Base-by-base conservation (phyloP, 2,888 invertebrate genomes). In the Glyphotaelius pellucidus region DNA sequence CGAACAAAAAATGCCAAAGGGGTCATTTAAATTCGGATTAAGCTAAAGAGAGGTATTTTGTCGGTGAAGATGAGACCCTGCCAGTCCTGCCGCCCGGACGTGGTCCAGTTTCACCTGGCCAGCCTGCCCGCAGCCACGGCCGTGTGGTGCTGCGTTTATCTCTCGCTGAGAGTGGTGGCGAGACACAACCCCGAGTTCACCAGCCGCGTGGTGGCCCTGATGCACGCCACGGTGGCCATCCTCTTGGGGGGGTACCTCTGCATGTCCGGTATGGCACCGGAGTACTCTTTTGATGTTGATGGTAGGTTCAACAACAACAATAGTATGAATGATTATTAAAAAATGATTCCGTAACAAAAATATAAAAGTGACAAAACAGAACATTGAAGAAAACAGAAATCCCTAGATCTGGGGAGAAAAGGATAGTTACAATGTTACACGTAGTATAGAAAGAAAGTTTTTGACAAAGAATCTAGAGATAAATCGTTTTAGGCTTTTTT, bases 131-230 rank as follows among this genome's bases (percentile, higher is more conserved):
- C 52, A 15, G 47, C 87, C 47, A 52, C 47, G 47, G 87, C 52
- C 30, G 14, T 38, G 79, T 90, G 90, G 90, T 19, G 35, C n/a
- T 42, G 79, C 25, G 52, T 87, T 14, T 90, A 80, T 47, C 15
- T 87, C 19, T 30, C 80, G 19, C 80, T 90, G 25, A 12, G 86
- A 80, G 25, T 35, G n/a, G 11, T 3, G 25, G 12, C 42, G 12
- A 38, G 47, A 0, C 67, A 19, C n/a, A 80, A 42, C 19, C 38
- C 86, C 14, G 90, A 90, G 32, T 30, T 15, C 38, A 80, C 38
- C 80, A 90, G 90, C 90, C 32, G 90, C 19, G 52, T 90, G 19
- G 86, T 90, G 86, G 90, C 90, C 14, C 35, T 87, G n/a, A 31
- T 85, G 25, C 90, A 90, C n/a, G 90, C 90, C n/a, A 25, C 86